Conservation (phyloP, 1,140 invertebrate genomes). For the Onthophagus taurus region DNA sequence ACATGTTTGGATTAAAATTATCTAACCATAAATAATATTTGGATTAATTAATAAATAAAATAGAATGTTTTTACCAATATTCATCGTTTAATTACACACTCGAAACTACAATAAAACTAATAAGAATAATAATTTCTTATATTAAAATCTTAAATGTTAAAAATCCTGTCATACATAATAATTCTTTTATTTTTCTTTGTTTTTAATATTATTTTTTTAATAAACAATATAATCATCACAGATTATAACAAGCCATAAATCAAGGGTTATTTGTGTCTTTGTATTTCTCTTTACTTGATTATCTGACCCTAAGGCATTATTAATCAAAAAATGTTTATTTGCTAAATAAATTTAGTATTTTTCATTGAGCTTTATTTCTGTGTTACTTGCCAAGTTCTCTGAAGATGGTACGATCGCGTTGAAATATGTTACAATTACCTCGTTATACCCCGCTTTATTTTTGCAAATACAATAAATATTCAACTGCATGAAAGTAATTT, state of each 20-base stretch:
- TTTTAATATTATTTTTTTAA: slow-evolving; percentile 20
- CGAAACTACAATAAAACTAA: slow-evolving; percentile 25
- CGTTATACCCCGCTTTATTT: neutral
- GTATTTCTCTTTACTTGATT: neutral
- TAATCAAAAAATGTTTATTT: neutral
- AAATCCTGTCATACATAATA: no score
- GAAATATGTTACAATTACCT: no score
- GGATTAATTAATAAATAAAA: no score
- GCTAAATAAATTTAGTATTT: neutral
- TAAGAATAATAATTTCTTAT: no score
- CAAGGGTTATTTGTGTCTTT: slow-evolving; percentile 9
- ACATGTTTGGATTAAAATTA: no score
- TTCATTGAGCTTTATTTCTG: neutral
- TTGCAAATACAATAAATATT: no score
- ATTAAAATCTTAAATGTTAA: no score
- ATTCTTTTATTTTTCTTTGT: slow-evolving; percentile 16
- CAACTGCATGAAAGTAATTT: no score
- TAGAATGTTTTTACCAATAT: no score
- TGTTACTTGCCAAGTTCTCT: no score
- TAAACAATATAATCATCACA: slow-evolving; percentile 30
- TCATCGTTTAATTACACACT: slow-evolving; percentile 25
- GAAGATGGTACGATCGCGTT: no score
- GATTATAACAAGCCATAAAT: slow-evolving; percentile 29
- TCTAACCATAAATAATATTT: no score
- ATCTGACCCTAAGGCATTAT: neutral